Evolutionary conservation across 2,888 invertebrate species (phyloP).

Genomic region (Rotaria socialis): DNA sequence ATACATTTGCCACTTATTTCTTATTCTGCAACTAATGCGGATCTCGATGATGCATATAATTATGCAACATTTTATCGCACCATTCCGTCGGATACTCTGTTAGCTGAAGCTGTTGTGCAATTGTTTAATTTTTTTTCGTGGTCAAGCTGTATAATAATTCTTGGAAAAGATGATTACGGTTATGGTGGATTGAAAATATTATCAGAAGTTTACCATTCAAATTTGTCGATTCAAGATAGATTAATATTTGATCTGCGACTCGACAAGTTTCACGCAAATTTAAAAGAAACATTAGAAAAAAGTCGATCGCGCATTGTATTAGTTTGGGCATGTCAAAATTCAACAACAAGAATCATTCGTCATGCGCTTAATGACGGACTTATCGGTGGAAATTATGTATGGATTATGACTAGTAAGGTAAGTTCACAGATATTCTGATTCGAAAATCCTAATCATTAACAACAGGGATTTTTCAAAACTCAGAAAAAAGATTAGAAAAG

Average conservation of each 20-base stretch:
- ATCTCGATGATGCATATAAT: not conserved
- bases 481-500: too few species aligned
- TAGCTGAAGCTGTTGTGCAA: not conserved
- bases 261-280: not conserved
- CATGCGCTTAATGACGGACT: not conserved
- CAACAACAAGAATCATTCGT: not conserved
- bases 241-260: not conserved
- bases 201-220: not conserved
- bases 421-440: too few species aligned
- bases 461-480: too few species aligned
- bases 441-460: too few species aligned
- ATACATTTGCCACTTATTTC: not conserved
- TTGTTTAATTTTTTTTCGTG: not conserved
- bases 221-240: not conserved
- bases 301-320: not conserved
- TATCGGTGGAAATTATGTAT: not conserved
- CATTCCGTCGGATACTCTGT: not conserved
- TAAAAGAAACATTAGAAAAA: not conserved
- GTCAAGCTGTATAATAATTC: not conserved
- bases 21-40: constrained; percentile 4
- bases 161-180: constrained; percentile 14
- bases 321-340: not conserved
- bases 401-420: not conserved
- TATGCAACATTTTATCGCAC: not conserved
- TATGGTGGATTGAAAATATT: not conserved